Conservation (phyloP, 2,113 vertebrate genomes). For the Nerophis ophidion region DNA sequence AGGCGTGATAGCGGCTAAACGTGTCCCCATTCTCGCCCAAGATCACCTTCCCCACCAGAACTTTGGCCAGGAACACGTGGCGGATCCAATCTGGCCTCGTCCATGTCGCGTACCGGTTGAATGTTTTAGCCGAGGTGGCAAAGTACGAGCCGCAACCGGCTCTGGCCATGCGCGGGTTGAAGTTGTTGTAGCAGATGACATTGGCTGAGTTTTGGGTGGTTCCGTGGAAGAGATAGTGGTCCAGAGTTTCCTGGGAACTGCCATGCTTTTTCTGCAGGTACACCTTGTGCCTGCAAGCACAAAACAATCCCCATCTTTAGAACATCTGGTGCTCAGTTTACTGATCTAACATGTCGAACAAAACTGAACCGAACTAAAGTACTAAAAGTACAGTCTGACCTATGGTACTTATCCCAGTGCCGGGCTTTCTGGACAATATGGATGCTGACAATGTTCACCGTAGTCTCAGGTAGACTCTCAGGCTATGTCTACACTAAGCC, state of each 20-base stretch:
- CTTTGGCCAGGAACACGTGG: conserved; percentile 61
- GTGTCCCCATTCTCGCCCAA: conserved; percentile 5
- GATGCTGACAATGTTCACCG: conserved; percentile 45
- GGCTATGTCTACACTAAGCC: too few relatives aligned
- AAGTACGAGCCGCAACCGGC: conserved; percentile 54
- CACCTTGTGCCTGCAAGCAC: conserved; percentile 38
- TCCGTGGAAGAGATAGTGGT: conserved; percentile 61
- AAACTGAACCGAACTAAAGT: too few relatives aligned
- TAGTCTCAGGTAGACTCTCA: conserved; percentile 34
- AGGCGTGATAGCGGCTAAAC: too few relatives aligned
- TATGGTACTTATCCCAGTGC: conserved; percentile 65
- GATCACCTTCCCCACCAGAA: conserved; percentile 48
- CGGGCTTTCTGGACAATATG: conserved; percentile 59
- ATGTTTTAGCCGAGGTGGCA: conserved; percentile 27
- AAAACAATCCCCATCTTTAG: not conserved
- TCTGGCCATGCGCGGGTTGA: conserved; percentile 56
- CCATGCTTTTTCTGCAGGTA: conserved; percentile 30
- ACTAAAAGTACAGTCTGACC: conserved; percentile 29
- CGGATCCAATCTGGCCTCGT: accelerated
- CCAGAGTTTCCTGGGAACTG: conserved; percentile 15
- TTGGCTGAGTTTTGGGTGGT: conserved; percentile 22
- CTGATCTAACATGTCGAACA: too few relatives aligned
- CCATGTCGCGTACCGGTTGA: conserved; percentile 6
- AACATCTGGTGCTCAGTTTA: too few relatives aligned
- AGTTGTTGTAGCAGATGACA: conserved; percentile 57